Conservation (phyloP, 2,888 invertebrate genomes). For the Cataglyphis altisquamis region DNA sequence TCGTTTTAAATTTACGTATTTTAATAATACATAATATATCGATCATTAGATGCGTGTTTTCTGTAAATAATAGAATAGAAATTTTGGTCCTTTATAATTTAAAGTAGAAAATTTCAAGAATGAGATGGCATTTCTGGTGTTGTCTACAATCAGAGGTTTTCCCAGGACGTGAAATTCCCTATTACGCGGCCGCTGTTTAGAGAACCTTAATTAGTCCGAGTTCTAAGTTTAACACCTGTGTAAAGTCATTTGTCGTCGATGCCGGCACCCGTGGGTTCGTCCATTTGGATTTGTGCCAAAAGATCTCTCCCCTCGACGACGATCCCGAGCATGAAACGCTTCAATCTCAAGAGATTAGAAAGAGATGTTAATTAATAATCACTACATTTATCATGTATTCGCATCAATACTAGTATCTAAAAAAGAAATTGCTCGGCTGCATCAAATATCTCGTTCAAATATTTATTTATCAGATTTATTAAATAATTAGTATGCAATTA, state of each 20-base stretch:
- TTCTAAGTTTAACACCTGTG: conserved; percentile 79
- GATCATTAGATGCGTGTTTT: too few species aligned
- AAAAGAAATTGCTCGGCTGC: neutral
- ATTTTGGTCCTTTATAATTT: neutral
- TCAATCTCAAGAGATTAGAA: conserved; percentile 52
- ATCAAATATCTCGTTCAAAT: neutral
- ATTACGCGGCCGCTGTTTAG: conserved; percentile 66
- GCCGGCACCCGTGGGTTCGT: conserved; percentile 58
- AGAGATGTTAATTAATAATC: conserved; percentile 15
- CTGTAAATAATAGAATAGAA: neutral
- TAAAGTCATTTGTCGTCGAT: conserved; percentile 69
- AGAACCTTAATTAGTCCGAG: conserved; percentile 73
- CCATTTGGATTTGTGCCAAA: conserved; percentile 69
- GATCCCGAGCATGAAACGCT: conserved; percentile 35
- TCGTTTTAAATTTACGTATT: neutral
- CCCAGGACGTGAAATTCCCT: conserved; percentile 70
- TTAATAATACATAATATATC: neutral
- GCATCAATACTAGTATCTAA: neutral
- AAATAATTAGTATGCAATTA: neutral
- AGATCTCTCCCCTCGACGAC: conserved; percentile 40
- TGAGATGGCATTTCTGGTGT: neutral
- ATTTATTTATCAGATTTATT: neutral
- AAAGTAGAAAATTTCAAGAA: neutral
- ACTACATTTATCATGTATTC: neutral
- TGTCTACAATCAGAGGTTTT: conserved; percentile 65